phyloP scores from a whole-genome alignment of 1,140 invertebrate genomes.

The Pissodes strobi region DNA sequence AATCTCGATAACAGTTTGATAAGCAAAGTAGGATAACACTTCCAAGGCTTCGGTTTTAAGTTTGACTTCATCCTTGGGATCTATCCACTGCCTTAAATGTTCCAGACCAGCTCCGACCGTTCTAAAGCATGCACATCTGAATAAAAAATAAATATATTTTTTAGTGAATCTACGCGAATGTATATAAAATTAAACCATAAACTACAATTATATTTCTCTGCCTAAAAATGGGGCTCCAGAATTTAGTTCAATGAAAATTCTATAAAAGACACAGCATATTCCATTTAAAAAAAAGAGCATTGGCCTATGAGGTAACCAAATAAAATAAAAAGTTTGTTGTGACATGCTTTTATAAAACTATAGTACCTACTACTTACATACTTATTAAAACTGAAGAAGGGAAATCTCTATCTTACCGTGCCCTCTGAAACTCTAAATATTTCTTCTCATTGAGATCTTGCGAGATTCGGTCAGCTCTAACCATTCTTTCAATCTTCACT shows the following conservation, averaged over 20 bases:
- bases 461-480: slow-evolving; percentile 60
- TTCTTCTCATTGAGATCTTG: slow-evolving; percentile 60
- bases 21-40: slow-evolving; percentile 70
- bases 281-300: too few relatives aligned
- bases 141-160: neutral
- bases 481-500: slow-evolving; percentile 58
- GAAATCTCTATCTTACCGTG: slow-evolving; percentile 23
- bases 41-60: slow-evolving; percentile 61
- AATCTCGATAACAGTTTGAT: slow-evolving; percentile 73
- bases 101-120: slow-evolving; percentile 45
- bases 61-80: slow-evolving; percentile 58
- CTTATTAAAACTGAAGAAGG: neutral
- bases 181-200: too few relatives aligned
- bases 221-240: too few relatives aligned
- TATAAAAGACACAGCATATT: too few relatives aligned
- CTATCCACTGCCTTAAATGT: slow-evolving; percentile 60
- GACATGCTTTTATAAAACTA: too few relatives aligned
- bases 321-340: neutral
- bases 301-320: too few relatives aligned
- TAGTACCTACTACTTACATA: neutral
- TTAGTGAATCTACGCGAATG: too few relatives aligned
- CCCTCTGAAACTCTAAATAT: slow-evolving; percentile 59
- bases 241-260: too few relatives aligned
- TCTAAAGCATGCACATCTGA: slow-evolving; percentile 47
- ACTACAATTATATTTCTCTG: too few relatives aligned